These are phyloP conservation scores for Mastigias papua DNA, from an alignment of 30 jellyfish, hydroid and myxozoan genomes.

Conservation along the genomic window DNA sequence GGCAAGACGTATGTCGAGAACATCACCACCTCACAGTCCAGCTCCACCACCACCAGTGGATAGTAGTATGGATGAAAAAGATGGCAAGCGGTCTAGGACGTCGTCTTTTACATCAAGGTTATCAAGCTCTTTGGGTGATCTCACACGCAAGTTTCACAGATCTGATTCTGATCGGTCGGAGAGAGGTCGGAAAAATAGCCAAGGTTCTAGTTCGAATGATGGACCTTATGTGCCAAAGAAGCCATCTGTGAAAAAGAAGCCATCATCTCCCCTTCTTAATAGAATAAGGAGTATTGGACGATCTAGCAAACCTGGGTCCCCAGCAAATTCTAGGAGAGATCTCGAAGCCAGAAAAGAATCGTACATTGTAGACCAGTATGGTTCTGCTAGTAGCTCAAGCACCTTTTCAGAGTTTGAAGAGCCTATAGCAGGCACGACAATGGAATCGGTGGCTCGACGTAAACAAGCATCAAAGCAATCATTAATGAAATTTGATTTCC, in stretches of 20 bases:
- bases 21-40: slow-evolving; percentile 76
- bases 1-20: slow-evolving; percentile 53
- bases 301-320: slow-evolving; percentile 28
- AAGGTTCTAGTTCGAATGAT: not conserved
- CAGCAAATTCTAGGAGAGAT: slow-evolving; percentile 13
- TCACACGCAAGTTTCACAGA: slow-evolving; percentile 18
- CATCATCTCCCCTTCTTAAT: slow-evolving; percentile 23
- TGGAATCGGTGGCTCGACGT: slow-evolving; percentile 63
- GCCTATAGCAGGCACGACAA: slow-evolving; percentile 15
- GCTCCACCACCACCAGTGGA: slow-evolving; percentile 81
- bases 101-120: slow-evolving; percentile 18
- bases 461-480: slow-evolving; percentile 40
- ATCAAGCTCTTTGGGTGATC: slow-evolving; percentile 24
- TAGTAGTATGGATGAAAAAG: slow-evolving; percentile 6
- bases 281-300: slow-evolving; percentile 30
- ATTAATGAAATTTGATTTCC: slow-evolving; percentile 72
- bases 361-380: slow-evolving; percentile 11
- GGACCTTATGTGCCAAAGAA: slow-evolving; percentile 32
- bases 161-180: slow-evolving; percentile 22
- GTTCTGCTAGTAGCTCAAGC: slow-evolving; percentile 66
- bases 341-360: slow-evolving; percentile 8
- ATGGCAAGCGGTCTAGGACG: slow-evolving; percentile 13
- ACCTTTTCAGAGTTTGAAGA: slow-evolving; percentile 59
- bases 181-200: slow-evolving; percentile 24
- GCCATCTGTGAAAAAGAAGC: slow-evolving; percentile 49